Evolutionary conservation across 2,888 invertebrate genomes (phyloP).

Genomic region (Habrosyne pyritoides): DNA sequence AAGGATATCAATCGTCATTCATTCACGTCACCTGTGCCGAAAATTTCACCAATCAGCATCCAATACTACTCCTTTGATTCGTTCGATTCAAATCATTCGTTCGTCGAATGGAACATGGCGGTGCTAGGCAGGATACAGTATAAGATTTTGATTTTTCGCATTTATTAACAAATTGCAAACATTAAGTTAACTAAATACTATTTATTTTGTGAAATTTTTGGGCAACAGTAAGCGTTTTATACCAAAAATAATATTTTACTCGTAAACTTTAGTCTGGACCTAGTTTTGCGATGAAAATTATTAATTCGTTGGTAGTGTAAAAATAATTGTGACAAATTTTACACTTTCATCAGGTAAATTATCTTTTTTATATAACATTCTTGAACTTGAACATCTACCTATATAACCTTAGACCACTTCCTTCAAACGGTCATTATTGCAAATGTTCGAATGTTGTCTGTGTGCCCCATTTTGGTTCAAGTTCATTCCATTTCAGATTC

Average conservation of each 20-base stretch:
- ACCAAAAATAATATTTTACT: slow-evolving; percentile 38
- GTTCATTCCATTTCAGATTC: slow-evolving; percentile 65
- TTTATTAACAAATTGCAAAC: slow-evolving; percentile 59
- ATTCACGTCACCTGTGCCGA: slow-evolving; percentile 7
- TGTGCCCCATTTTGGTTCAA: slow-evolving; percentile 72
- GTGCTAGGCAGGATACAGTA: slow-evolving; percentile 80
- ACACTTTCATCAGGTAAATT: slow-evolving; percentile 73
- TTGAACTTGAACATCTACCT: slow-evolving; percentile 19
- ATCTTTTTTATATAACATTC: slow-evolving; percentile 50
- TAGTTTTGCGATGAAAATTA: slow-evolving; percentile 77
- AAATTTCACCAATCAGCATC: slow-evolving; percentile 21
- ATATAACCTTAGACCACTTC: slow-evolving; percentile 25
- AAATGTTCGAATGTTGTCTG: slow-evolving; percentile 40
- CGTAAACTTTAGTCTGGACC: slow-evolving; percentile 47
- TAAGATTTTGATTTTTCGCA: slow-evolving; percentile 74
- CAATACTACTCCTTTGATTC: slow-evolving; percentile 18
- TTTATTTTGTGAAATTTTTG: slow-evolving; percentile 43
- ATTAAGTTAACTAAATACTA: slow-evolving; percentile 43
- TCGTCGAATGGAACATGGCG: slow-evolving; percentile 76
- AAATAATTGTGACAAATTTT: slow-evolving; percentile 82
- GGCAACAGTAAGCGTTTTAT: slow-evolving; percentile 33
- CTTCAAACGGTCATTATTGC: slow-evolving; percentile 33
- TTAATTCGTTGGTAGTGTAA: slow-evolving; percentile 80
- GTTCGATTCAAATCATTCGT: slow-evolving; percentile 43
- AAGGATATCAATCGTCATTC: no score